These are phyloP conservation scores for Malacoraja senta DNA, from an alignment of 2,797 vertebrate species.

Conservation along the genomic window DNA sequence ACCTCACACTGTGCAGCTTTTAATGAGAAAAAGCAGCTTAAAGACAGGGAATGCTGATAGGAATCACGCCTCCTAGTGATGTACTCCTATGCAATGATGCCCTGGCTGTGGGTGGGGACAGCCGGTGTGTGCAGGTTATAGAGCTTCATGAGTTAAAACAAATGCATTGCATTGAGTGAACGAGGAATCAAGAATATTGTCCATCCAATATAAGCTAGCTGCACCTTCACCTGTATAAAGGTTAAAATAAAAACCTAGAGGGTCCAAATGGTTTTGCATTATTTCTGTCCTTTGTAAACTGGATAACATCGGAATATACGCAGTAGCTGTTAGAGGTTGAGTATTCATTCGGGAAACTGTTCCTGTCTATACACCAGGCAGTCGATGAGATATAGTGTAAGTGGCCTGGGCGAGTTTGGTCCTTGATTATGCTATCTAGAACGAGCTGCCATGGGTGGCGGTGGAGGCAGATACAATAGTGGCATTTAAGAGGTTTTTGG, in stretches of 20 bases:
- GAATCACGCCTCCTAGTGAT: constrained; percentile 7
- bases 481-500: no score
- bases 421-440: no score
- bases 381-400: background rate
- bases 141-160: background rate
- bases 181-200: background rate
- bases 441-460: no score
- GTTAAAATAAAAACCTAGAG: background rate
- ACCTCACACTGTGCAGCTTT: constrained; percentile 12
- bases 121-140: background rate
- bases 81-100: background rate
- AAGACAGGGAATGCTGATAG: constrained; percentile 23
- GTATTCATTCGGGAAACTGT: background rate
- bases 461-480: no score
- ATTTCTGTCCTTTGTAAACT: background rate
- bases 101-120: background rate
- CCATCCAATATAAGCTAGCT: background rate
- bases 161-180: background rate
- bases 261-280: background rate
- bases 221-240: background rate
- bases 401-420: no score
- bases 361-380: background rate
- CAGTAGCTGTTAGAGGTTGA: background rate
- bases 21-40: constrained; percentile 22
- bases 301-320: background rate